Evolutionary conservation across 2,113 vertebrate genomes (phyloP).

Genomic region (Saccopteryx bilineata): DNA sequence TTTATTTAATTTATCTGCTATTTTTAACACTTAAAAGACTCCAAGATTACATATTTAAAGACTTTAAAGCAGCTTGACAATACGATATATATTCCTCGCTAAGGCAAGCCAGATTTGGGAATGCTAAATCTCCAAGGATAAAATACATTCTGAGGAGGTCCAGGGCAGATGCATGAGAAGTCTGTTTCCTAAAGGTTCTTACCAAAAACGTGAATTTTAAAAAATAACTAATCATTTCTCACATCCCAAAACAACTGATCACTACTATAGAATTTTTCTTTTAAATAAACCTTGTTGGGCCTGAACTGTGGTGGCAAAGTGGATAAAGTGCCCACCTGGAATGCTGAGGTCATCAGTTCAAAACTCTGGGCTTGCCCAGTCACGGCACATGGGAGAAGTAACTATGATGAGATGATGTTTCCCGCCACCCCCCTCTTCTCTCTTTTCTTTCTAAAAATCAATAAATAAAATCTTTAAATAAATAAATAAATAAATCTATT

Average conservation of each 20-base stretch:
- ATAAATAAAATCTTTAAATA: too few relatives aligned
- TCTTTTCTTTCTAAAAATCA: too few relatives aligned
- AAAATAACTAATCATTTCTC: slow-evolving; percentile 44
- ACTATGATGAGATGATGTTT: too few relatives aligned
- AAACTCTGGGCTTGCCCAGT: too few relatives aligned
- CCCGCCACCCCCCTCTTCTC: too few relatives aligned
- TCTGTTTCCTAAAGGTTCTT: slow-evolving; percentile 26
- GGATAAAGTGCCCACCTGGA: too few relatives aligned
- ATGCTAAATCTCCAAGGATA: background rate
- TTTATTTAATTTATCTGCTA: slow-evolving; percentile 6
- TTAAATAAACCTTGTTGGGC: slow-evolving; percentile 25
- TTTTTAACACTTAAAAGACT: slow-evolving; percentile 46
- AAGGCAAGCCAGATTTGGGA: background rate
- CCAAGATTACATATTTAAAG: background rate
- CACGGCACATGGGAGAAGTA: too few relatives aligned
- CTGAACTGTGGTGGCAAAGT: too few relatives aligned
- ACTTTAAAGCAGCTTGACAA: background rate
- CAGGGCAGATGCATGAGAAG: background rate
- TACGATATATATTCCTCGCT: slow-evolving; percentile 53
- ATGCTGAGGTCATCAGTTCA: too few relatives aligned
- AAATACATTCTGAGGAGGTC: background rate
- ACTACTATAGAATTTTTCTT: slow-evolving; percentile 25
- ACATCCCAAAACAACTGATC: slow-evolving; percentile 6
- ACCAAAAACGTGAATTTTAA: background rate
- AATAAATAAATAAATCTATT: slow-evolving; percentile 13